A percentile compares a stretch with the other conserved stretches of the same genome.
Conservation (phyloP, 1,140 invertebrate genomes). For the Pogonomyrmex barbatus region DNA sequence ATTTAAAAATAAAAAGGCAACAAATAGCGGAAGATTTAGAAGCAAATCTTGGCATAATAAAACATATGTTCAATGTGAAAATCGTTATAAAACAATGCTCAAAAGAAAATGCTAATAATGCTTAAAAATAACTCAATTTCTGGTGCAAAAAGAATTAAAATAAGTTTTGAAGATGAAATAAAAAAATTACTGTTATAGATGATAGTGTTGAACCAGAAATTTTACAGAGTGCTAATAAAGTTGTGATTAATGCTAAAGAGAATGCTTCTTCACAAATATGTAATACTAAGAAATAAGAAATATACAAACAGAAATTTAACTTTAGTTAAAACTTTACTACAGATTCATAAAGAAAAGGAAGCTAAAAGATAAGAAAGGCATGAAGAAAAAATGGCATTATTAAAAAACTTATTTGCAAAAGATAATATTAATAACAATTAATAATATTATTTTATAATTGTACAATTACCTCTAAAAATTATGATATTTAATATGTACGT, state of each 20-base stretch:
- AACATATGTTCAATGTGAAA: not conserved
- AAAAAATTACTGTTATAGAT: not conserved
- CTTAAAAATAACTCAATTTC: not conserved
- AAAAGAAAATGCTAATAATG: not conserved
- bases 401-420: not conserved
- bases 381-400: constrained; percentile 8
- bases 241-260: not conserved
- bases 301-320: not conserved
- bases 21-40: constrained; percentile 16
- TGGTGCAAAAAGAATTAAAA: not conserved
- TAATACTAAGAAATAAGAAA: not conserved
- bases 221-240: not conserved
- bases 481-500: too few species aligned
- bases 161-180: constrained; percentile 7
- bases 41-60: not conserved
- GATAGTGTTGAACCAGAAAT: not conserved
- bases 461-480: too few species aligned
- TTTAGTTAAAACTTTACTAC: not conserved
- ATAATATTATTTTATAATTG: not conserved
- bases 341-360: constrained; percentile 15
- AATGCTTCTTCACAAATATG: not conserved
- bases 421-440: not conserved
- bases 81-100: not conserved
- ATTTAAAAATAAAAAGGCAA: not conserved
- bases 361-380: not conserved